Evolutionary conservation across 2,113 vertebrate species (phyloP).

Genomic region (Pygoscelis antarcticus): DNA sequence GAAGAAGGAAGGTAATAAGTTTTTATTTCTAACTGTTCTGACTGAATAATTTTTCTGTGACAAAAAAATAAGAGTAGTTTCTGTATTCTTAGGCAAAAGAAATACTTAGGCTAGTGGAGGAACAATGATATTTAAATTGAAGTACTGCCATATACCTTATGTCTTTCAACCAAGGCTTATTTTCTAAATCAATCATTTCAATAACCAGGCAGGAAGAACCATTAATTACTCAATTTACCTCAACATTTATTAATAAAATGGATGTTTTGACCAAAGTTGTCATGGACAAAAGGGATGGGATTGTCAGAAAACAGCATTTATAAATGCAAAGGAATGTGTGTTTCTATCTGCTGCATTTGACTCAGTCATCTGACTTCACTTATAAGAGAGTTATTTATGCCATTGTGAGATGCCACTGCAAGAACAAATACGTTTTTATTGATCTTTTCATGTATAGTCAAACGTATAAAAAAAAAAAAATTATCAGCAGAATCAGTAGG

Average conservation of each 20-base stretch:
- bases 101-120: neutral
- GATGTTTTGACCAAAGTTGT: neutral
- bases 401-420: neutral
- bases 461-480: neutral
- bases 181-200: slow-evolving; percentile 49
- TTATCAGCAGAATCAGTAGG: neutral
- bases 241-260: slow-evolving; percentile 49
- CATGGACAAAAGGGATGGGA: neutral
- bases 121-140: slow-evolving; percentile 16
- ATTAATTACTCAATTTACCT: slow-evolving; percentile 38
- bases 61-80: neutral
- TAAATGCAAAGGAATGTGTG: neutral
- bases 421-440: neutral
- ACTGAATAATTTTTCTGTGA: neutral
- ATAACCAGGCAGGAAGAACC: neutral
- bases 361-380: neutral
- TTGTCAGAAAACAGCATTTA: neutral
- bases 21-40: slow-evolving; percentile 2
- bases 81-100: neutral
- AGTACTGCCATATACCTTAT: neutral
- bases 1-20: neutral
- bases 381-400: neutral
- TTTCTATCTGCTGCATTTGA: neutral
- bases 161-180: slow-evolving; percentile 41
- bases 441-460: neutral